Conservation (phyloP, 2,888 invertebrate genomes). For the Stenurella melanura region DNA sequence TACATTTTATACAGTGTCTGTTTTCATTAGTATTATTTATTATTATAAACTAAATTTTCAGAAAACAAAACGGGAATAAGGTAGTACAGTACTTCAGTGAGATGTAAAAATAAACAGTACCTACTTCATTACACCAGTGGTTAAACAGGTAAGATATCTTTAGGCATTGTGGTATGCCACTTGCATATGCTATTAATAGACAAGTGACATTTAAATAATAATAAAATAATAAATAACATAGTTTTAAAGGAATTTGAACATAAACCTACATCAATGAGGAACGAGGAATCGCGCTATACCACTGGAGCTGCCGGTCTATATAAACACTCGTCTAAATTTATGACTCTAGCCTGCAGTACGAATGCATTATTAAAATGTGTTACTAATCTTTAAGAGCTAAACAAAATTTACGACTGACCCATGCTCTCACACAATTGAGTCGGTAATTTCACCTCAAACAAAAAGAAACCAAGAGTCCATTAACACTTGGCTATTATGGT, state of each 20-base stretch:
- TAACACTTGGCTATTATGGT: conserved; percentile 28
- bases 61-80: no score
- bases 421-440: conserved; percentile 14
- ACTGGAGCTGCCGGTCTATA: neutral
- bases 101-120: no score
- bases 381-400: conserved; percentile 26
- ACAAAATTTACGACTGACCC: conserved; percentile 24
- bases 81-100: no score
- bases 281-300: neutral
- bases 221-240: neutral
- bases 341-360: conserved; percentile 14
- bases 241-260: neutral
- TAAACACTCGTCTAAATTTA: conserved; percentile 1
- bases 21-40: no score
- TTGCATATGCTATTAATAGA: no score
- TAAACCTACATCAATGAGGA: neutral
- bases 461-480: conserved; percentile 14
- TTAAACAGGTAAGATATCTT: no score
- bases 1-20: no score
- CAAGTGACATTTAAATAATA: no score
- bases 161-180: no score
- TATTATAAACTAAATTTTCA: no score
- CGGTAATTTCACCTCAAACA: conserved; percentile 27
- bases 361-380: conserved; percentile 31
- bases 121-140: no score